phyloP scores from a whole-genome alignment of 2,113 vertebrate species.

The Forbesichthys papilliferus region DNA sequence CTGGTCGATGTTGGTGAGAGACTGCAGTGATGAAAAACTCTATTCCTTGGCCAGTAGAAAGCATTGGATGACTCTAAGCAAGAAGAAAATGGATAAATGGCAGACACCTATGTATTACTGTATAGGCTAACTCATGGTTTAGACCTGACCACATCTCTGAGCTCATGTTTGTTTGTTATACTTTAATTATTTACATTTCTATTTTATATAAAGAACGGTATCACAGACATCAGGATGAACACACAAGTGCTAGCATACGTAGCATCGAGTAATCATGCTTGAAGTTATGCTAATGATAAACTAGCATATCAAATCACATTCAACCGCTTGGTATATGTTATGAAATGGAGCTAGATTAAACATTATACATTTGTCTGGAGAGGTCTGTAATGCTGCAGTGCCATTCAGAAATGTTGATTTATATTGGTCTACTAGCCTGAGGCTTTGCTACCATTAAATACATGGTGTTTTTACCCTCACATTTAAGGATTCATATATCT shows the following conservation, averaged over 20 bases:
- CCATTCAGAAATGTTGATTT: constrained; percentile 49
- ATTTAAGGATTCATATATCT: constrained; percentile 40
- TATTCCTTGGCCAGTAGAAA: constrained; percentile 28
- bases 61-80: constrained; percentile 30
- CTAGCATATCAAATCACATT: constrained; percentile 16
- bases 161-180: constrained; percentile 14
- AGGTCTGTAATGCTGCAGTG: not conserved
- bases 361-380: constrained; percentile 29
- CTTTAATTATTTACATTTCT: no score
- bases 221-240: no score
- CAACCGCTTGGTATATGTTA: constrained; percentile 18
- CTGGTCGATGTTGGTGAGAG: constrained; percentile 70
- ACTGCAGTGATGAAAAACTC: constrained; percentile 53
- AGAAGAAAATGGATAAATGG: constrained; percentile 36
- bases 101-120: constrained; percentile 43
- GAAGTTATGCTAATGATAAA: constrained; percentile 25
- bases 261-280: not conserved
- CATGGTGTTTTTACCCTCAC: constrained; percentile 7
- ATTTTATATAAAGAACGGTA: no score
- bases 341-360: constrained; percentile 25
- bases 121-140: constrained; percentile 19
- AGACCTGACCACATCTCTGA: constrained; percentile 45
- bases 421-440: constrained; percentile 13
- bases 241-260: no score
- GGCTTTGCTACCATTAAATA: constrained; percentile 29